These are phyloP conservation scores for Hydroisotoma schaefferi DNA, from an alignment of 2,888 invertebrate genomes.

Conservation along the genomic window DNA sequence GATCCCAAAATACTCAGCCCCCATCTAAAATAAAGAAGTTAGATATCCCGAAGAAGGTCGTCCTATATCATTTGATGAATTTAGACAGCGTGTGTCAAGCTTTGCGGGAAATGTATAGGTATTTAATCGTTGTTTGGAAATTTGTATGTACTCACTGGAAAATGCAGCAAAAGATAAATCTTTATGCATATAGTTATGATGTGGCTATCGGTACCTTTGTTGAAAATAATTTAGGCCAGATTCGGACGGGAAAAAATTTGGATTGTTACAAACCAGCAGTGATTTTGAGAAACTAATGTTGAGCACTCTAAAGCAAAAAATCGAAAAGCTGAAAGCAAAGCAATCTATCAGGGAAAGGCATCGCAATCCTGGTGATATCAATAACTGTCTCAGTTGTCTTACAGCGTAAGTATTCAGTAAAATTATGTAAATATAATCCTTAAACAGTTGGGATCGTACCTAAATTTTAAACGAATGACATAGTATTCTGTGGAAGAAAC, in stretches of 20 bases:
- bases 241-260: too few species aligned
- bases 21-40: constrained; percentile 20
- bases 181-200: too few species aligned
- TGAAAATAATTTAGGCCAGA: too few species aligned
- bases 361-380: background rate
- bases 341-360: constrained; percentile 30
- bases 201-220: too few species aligned
- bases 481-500: constrained; percentile 22
- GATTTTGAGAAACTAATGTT: constrained; percentile 38
- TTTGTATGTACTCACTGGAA: too few species aligned
- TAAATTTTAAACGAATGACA: background rate
- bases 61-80: constrained; percentile 26
- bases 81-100: constrained; percentile 32
- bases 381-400: background rate
- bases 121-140: too few species aligned
- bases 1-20: constrained; percentile 3
- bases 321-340: constrained; percentile 22
- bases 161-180: too few species aligned
- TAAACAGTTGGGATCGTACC: background rate
- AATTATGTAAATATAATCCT: background rate
- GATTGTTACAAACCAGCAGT: too few species aligned
- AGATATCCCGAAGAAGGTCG: constrained; percentile 17
- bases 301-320: constrained; percentile 26
- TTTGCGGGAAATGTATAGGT: constrained; percentile 25
- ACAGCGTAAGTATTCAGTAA: background rate